Evolutionary conservation across 2,797 vertebrate genomes (phyloP), one percentile per base, ranked within the genome.

Genomic region (Emydoidea blandingii): DNA sequence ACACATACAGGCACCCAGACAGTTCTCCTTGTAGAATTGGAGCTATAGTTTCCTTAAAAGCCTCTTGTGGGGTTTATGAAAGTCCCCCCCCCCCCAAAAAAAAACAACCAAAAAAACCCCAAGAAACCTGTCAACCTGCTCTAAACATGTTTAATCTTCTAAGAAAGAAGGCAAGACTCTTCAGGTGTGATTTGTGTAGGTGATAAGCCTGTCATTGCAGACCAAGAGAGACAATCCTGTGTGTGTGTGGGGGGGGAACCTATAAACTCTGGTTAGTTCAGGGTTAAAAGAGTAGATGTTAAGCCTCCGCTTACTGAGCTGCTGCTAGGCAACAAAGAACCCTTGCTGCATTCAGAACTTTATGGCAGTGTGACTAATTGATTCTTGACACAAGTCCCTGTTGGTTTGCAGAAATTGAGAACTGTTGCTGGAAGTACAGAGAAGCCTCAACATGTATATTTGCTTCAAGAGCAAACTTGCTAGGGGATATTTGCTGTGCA

Each of bases 311-410:
- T 90, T 91, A 59, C 78, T 68, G 78, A 81, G 87, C 44, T 96
- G 97, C 98, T 98, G 98, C 98, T 98, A 98, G 96, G 98, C 96
- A 98, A 98, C 97, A 93, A 96, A 81, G 78, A 95, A 95, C 82
- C 23, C 92, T 96, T 97, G 37, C 88, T 83, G 57, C 90, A 88
- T 93, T 97, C 85, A 90, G 96, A 97, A 95, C 88, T 96, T 95
- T 85, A 91, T 85, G 53, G 62, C 68, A 90, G 90, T 92, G 87
- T 81, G 89, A 85, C 82, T 96, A 97, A 98, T 97, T 97, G 93
- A 95, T 97, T 98, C 93, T 94, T 97, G 92, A 94, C 54, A 93
- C 84, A 92, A 83, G 95, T 96, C 80, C 72, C 65, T 10, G 5
- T 87, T 87, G 72, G 72, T 95, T 79, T 88, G 72, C 65, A 94